Evolutionary conservation across 2,888 invertebrate species (phyloP).

Genomic region (Dorcus parallelipipedus): DNA sequence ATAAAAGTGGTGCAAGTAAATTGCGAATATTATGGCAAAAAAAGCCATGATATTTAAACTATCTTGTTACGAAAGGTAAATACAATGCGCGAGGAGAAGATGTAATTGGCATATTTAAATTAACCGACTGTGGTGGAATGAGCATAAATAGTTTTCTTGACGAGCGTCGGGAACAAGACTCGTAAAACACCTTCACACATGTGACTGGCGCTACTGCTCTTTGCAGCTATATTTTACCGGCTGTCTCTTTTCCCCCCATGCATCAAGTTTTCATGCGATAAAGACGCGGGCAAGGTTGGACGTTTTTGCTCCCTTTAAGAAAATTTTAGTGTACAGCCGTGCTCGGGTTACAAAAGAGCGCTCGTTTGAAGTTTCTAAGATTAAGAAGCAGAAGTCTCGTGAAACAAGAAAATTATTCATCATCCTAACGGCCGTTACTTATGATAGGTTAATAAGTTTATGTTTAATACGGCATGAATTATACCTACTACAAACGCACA

Average conservation of each 20-base stretch:
- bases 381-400: background rate
- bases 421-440: background rate
- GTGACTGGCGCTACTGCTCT: constrained; percentile 40
- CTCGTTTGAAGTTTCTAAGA: background rate
- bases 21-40: no score
- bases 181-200: constrained; percentile 42
- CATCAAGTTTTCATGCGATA: background rate
- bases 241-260: constrained; percentile 16
- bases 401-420: constrained; percentile 2
- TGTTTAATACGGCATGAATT: constrained; percentile 1
- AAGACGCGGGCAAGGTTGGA: constrained; percentile 10
- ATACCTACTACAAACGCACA: constrained; percentile 1
- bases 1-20: no score
- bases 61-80: no score
- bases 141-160: constrained; percentile 24
- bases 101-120: constrained; percentile 2
- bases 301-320: constrained; percentile 18
- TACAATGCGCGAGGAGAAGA: no score
- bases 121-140: constrained; percentile 22
- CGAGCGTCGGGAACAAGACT: constrained; percentile 32
- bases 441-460: constrained; percentile 3
- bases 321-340: constrained; percentile 19
- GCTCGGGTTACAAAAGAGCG: constrained; percentile 17
- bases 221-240: constrained; percentile 34
- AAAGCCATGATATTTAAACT: no score